Base-by-base conservation (phyloP, 2,797 vertebrate genomes). In the Gila robusta region DNA sequence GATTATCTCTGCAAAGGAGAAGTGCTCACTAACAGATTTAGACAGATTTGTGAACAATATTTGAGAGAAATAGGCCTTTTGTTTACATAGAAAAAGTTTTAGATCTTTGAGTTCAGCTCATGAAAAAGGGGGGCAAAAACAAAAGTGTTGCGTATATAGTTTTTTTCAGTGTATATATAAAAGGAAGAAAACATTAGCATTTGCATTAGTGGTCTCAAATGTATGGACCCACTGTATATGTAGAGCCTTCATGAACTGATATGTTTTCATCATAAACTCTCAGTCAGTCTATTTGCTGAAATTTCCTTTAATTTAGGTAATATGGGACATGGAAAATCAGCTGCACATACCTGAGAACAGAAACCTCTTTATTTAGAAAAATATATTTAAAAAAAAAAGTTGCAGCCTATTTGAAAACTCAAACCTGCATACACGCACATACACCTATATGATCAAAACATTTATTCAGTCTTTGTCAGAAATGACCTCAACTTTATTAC, bases 251-350 rank as follows among this genome's bases (percentile, higher is more conserved):
- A 72, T 74, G 28, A 16, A 11, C 21, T 44, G 35, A 64, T 59
- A 41, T 70, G 66, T 70, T 79, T 66, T 59, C 70, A 79, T 73
- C 28, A 67, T 64, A 72, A 71, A 83, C 82, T 84, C 23, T 28
- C 21, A 21, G 59, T 47, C 47, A 84, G 82, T 54, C 74, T 83
- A 67, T 77, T 77, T 84, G 47, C 52, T 78, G 16, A 90, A 94
- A 94, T 91, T 92, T 90, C 78, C 78, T 44, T 17, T 83, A 91
- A 91, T 94, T 94, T 88, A 86, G 82, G 88, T 92, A 93, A 92
- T 91, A 73, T 86, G 62, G 79, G 79, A 26, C 88, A 44, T 82
- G 87, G 87, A 92, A 92, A 91, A 89, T 90, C 83, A 87, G 90
- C 87, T 91, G 88, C 87, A 35, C 64, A 44, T 44, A 79, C 73